Conservation (phyloP, 2,888 invertebrate genomes). For the Campoplex nolae region DNA sequence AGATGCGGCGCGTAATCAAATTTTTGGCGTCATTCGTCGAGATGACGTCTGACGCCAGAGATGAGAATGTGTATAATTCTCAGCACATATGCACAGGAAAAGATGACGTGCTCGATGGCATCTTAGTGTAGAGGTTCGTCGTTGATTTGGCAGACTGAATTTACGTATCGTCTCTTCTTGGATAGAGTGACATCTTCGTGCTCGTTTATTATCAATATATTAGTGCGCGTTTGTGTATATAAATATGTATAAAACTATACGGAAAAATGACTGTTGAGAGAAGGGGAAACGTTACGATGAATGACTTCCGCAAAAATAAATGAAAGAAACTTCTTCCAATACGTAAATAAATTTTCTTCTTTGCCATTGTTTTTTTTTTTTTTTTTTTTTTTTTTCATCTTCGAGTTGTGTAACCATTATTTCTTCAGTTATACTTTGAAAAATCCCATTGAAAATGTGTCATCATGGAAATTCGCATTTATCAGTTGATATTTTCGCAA, state of each 20-base stretch:
- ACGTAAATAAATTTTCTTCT: neutral
- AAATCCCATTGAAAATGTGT: no score
- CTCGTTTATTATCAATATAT: neutral
- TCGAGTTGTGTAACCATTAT: neutral
- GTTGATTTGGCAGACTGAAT: constrained; percentile 50
- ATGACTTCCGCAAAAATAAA: constrained; percentile 41
- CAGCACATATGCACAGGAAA: neutral
- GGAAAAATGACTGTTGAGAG: constrained; percentile 15
- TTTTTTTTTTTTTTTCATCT: neutral
- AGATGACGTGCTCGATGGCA: neutral
- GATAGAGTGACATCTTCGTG: constrained; percentile 46
- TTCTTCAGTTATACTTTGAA: neutral
- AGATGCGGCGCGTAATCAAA: neutral
- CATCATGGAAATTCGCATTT: no score
- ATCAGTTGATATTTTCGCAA: no score
- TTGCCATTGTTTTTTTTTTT: neutral
- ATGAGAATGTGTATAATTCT: neutral
- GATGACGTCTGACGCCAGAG: constrained; percentile 22
- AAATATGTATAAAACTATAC: neutral
- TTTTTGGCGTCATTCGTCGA: constrained; percentile 18
- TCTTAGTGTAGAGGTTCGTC: constrained; percentile 14
- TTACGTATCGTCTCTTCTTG: constrained; percentile 8
- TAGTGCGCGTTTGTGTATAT: neutral
- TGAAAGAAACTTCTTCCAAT: neutral
- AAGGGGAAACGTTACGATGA: constrained; percentile 31